Conservation (phyloP, 2,888 invertebrate genomes). For the Morpho achilles region DNA sequence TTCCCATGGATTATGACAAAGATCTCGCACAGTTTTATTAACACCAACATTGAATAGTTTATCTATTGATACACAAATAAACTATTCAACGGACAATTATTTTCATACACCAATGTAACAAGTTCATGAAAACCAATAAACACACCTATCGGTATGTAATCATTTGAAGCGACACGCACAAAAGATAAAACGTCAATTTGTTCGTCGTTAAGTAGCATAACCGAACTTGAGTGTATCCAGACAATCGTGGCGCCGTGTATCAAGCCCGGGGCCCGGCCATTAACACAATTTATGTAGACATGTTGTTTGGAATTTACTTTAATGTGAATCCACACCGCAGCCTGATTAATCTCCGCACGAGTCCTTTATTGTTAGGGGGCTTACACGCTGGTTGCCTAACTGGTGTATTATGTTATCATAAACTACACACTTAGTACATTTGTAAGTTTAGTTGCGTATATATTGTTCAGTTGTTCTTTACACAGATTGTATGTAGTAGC, state of each 20-base stretch:
- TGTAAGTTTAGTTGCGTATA: too few relatives aligned
- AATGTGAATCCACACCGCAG: constrained; percentile 56
- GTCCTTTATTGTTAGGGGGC: constrained; percentile 25
- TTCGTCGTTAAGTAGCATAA: constrained; percentile 3
- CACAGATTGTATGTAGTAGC: too few relatives aligned
- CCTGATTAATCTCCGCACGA: constrained; percentile 57
- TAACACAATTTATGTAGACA: constrained; percentile 67
- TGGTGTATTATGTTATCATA: background rate
- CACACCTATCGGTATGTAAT: background rate
- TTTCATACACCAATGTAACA: background rate
- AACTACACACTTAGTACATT: background rate
- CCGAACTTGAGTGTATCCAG: constrained; percentile 10
- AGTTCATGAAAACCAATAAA: background rate
- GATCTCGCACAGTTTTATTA: background rate
- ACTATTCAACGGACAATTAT: background rate
- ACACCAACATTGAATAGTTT: background rate
- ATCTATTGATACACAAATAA: background rate
- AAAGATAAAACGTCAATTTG: constrained; percentile 8
- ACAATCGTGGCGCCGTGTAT: constrained; percentile 18
- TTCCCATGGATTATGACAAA: background rate
- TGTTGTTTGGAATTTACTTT: constrained; percentile 70
- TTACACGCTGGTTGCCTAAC: constrained; percentile 5
- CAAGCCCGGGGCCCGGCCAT: constrained; percentile 41
- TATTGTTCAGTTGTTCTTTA: too few relatives aligned
- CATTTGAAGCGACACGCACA: constrained; percentile 4